Percentiles rank a stretch among this genome's conserved stretches.
Evolutionary conservation across 2,113 vertebrate genomes (phyloP).

Genomic region (Odobenus rosmarus): DNA sequence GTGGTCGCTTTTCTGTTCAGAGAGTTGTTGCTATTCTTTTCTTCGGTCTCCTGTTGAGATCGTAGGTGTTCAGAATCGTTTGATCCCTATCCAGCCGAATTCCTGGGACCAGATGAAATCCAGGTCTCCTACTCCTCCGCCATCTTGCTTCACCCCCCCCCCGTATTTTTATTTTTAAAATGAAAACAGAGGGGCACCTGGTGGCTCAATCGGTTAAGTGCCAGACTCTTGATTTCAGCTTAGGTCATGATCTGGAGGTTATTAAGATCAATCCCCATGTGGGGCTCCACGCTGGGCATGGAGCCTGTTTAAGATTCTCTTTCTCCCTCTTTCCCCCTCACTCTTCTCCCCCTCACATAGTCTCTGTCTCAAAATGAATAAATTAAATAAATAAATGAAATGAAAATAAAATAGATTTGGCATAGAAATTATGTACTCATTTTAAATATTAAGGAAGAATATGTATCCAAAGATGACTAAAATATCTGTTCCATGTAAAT

Average conservation of each 20-base stretch:
- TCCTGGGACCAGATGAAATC: no score
- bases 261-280: background rate
- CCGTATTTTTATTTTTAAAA: background rate
- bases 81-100: no score
- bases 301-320: background rate
- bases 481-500: conserved; percentile 5
- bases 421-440: background rate
- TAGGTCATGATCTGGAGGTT: background rate
- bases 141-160: no score
- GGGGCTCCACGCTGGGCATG: background rate
- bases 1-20: no score
- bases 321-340: background rate
- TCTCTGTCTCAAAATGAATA: background rate
- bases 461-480: conserved; percentile 19
- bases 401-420: background rate
- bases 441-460: conserved; percentile 36
- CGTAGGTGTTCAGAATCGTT: no score
- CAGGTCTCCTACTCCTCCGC: no score
- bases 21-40: no score
- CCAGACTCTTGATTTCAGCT: background rate
- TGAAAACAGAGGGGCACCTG: background rate
- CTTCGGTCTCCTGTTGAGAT: no score
- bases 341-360: background rate
- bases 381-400: background rate
- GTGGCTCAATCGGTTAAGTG: background rate